Evolutionary conservation across 2,888 invertebrate genomes (phyloP).

Genomic region (Aquatica leii): DNA sequence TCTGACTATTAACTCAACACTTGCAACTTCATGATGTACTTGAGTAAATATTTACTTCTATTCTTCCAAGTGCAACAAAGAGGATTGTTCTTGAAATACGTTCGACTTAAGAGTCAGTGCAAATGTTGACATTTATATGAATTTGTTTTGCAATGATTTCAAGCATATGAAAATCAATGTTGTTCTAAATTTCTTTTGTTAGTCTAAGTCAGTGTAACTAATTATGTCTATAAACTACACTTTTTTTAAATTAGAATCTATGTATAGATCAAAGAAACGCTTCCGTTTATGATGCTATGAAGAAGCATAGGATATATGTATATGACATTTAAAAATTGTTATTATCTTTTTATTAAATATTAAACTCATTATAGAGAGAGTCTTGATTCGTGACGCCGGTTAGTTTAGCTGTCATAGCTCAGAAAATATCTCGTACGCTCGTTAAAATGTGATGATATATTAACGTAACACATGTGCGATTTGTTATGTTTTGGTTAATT

Average conservation of each 20-base stretch:
- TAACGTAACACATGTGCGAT: slow-evolving; percentile 49
- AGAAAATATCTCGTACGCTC: slow-evolving; percentile 38
- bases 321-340: background rate
- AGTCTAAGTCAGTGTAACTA: too few species aligned
- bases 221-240: too few species aligned
- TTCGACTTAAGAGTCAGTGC: background rate
- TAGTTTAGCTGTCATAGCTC: slow-evolving; percentile 38
- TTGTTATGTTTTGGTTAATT: slow-evolving; percentile 50
- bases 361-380: slow-evolving; percentile 41
- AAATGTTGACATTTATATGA: background rate
- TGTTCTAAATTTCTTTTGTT: background rate
- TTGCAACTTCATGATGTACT: background rate
- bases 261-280: too few species aligned
- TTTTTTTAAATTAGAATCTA: too few species aligned
- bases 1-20: slow-evolving; percentile 20
- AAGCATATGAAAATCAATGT: background rate
- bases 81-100: background rate
- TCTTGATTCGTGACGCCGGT: slow-evolving; percentile 39
- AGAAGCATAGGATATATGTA: too few species aligned
- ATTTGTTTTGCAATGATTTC: too few species aligned
- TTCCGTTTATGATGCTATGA: too few species aligned
- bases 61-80: slow-evolving; percentile 1
- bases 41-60: slow-evolving; percentile 20
- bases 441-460: slow-evolving; percentile 44
- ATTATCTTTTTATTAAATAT: slow-evolving; percentile 24